Base-by-base conservation (phyloP, 2,113 vertebrate genomes). In the Dasyprocta punctata region DNA sequence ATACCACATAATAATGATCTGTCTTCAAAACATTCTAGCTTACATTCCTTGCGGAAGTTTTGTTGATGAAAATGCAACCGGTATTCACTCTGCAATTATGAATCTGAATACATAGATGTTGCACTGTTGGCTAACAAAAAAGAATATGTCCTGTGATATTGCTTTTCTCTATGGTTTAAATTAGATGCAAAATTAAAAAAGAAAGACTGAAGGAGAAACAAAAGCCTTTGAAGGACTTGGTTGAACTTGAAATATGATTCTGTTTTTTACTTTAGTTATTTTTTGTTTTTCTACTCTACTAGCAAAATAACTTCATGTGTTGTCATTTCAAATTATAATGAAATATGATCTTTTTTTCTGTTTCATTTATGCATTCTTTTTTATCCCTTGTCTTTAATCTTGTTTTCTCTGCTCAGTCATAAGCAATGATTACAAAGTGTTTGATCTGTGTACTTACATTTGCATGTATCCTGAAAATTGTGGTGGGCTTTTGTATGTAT, bases 321-420 rank as follows among this genome's bases (percentile, higher is more conserved):
- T 92, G 67, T 33, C 80, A 65, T 94, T 96, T 95, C 85, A 94
- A 93, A 92, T 69, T 80, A 49, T 8, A 81, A 19, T 90, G 36
- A 84, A 81, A 96, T 67, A 73, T 22, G 7, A 63, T 30, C 41
- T 94, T 88, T 77, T 88, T 65, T 80, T 16, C 16, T 63, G 4
- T 65, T 86, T 96, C 7, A 17, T 49, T 71, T 41, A 69, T 82
- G 58, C 30, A 73, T 90, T 60, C 20, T 28, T 56, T 83, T 73
- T 71, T 38, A 63, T 78, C 11, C 26, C 1, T 3, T 41, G 8
- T 63, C 3, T 33, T 49, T 85, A 60, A 63, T 47, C 58, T 30
- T 67, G 16, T 67, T 71, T 95, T 3, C 16, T 24, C 7, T 28
- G 0, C 41, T 4, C 30, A 10, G 38, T 91, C 24, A 38, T 56